Conservation (phyloP, 2,113 vertebrate species). For the Microcebus jonahi region DNA sequence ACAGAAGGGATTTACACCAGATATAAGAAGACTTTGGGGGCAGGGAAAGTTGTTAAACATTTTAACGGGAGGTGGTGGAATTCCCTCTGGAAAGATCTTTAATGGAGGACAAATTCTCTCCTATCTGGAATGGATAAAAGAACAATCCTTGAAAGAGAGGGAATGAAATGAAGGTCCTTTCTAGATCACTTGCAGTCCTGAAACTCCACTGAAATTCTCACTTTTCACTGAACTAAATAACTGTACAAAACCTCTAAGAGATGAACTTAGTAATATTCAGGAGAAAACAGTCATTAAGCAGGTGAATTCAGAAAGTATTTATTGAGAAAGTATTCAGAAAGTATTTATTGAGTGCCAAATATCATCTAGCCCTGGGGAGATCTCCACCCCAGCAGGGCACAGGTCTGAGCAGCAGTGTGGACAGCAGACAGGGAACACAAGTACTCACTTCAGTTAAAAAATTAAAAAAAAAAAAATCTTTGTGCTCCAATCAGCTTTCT, state of each 20-base stretch:
- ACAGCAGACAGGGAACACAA: neutral
- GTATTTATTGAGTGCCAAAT: slow-evolving; percentile 8
- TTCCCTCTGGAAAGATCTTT: slow-evolving; percentile 69
- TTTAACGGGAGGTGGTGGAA: slow-evolving; percentile 62
- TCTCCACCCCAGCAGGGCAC: neutral
- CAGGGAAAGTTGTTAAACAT: slow-evolving; percentile 64
- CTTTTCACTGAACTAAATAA: slow-evolving; percentile 31
- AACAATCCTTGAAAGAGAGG: slow-evolving; percentile 50
- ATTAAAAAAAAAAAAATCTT: neutral
- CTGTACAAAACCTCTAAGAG: neutral
- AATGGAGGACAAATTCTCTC: slow-evolving; percentile 62
- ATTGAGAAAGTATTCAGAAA: neutral
- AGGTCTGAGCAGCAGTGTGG: neutral
- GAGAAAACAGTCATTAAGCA: neutral
- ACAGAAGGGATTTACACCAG: slow-evolving; percentile 49
- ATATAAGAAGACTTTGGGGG: slow-evolving; percentile 53
- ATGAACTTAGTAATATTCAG: slow-evolving; percentile 30
- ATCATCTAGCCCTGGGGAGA: neutral
- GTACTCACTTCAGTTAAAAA: slow-evolving; percentile 10
- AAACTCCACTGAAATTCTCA: slow-evolving; percentile 55
- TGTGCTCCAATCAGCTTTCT: slow-evolving; percentile 42
- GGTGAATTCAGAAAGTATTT: slow-evolving; percentile 30
- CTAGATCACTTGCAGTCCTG: slow-evolving; percentile 21
- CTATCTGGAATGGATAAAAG: slow-evolving; percentile 45
- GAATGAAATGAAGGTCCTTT: slow-evolving; percentile 60